phyloP scores from a whole-genome alignment of 2,797 vertebrate genomes.

The Gambusia yucatana region DNA sequence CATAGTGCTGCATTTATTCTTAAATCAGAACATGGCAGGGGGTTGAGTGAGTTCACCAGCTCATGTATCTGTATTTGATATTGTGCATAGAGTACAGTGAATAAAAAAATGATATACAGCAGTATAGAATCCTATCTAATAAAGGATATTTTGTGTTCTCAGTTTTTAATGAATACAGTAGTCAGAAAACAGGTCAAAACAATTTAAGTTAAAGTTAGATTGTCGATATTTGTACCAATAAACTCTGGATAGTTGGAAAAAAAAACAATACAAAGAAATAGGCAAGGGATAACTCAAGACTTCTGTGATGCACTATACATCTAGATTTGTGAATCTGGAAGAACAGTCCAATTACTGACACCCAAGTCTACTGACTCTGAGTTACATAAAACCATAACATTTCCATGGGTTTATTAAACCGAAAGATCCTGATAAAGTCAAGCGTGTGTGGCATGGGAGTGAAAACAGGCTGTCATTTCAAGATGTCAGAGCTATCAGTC shows the following conservation, averaged over 20 bases:
- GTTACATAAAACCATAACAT: background rate
- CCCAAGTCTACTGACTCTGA: no score
- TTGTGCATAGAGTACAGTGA: background rate
- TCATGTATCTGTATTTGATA: conserved; percentile 8
- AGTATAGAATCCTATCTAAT: background rate
- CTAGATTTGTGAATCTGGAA: background rate
- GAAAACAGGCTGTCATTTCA: background rate
- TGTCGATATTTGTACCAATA: background rate
- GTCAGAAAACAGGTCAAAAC: background rate
- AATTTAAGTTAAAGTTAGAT: background rate
- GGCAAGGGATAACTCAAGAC: background rate
- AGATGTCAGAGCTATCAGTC: conserved; percentile 9
- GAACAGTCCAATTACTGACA: background rate
- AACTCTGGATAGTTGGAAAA: background rate
- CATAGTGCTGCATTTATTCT: conserved; percentile 54
- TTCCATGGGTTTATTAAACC: background rate
- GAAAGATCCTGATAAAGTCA: background rate
- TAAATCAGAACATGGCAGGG: conserved; percentile 58
- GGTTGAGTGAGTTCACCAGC: conserved; percentile 44
- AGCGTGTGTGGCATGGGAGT: background rate
- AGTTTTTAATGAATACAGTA: background rate
- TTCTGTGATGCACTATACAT: background rate
- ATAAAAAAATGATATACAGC: background rate
- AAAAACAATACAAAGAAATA: background rate
- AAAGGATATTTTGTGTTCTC: background rate